Evolutionary conservation across 1,140 invertebrate genomes (phyloP), one percentile per base, ranked within the genome.

Genomic region (Pseudachorutes palmiensis): DNA sequence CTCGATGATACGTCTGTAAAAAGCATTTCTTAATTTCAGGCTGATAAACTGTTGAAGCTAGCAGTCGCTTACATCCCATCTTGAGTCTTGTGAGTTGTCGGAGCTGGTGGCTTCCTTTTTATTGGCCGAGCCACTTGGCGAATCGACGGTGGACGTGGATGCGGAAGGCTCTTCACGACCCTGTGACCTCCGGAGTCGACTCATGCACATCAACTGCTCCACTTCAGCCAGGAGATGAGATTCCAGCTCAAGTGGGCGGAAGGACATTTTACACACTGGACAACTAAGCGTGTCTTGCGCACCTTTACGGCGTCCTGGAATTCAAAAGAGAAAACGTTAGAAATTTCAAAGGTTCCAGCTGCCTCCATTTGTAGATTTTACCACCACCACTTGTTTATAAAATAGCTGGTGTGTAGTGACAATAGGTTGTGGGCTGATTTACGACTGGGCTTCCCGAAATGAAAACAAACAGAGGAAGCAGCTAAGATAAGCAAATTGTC

Each of bases 191-290:
- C 69, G 57, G 79, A 79, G 68, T 75, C 2, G 81, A 79, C 81
- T 83, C 22, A 87, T 77, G 76, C 86, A 86, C 71, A 83, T 84
- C 31, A 92, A 78, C 72, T 87, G 85, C 67, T 91, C 88, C 69
- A 92, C 77, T 77, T 92, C 90, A 61, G 86, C 80, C 14, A 83
- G 80, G 66, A 89, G 86, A 76, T 92, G 90, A 49, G 84, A 79
- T 72, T 90, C 87, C 30, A 90, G 76, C 76, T 92, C 89, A 28
- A 85, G 83, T 2, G 83, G 79, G 67, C 88, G 81, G 32, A 92
- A 80, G 28, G 88, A 88, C 14, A 87, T 81, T 60, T 89, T 86
- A 80, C 90, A 92, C 5, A 88, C 86, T 19, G 90, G 89, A 78
- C 90, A 92, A 75, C 84, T 86, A 28, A 83, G 82, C 3, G 5